Evolutionary conservation across 2,113 vertebrate genomes (phyloP).

Genomic region (Illadopsis cleaveri): DNA sequence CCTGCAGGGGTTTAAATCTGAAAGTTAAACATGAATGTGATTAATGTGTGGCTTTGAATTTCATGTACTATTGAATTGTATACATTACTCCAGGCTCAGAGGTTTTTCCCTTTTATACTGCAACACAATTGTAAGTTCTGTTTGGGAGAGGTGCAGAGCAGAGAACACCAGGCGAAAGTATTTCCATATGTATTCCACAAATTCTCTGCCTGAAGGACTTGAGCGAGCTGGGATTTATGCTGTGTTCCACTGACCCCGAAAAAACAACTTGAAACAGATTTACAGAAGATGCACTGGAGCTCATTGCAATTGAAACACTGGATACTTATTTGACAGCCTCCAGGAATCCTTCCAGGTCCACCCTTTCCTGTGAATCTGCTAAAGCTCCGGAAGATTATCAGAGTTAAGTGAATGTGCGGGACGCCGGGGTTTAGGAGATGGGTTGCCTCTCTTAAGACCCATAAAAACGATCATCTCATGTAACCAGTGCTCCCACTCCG

Average conservation of each 20-base stretch:
- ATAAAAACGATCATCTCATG: slow-evolving; percentile 17
- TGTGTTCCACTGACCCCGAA: slow-evolving; percentile 35
- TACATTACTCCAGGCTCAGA: slow-evolving; percentile 53
- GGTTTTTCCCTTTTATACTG: slow-evolving; percentile 50
- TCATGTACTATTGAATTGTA: slow-evolving; percentile 54
- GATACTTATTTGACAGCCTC: slow-evolving; percentile 30
- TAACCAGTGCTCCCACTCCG: background rate
- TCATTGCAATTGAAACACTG: slow-evolving; percentile 4
- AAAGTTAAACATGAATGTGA: slow-evolving; percentile 60
- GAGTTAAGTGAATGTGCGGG: background rate
- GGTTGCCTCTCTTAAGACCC: background rate
- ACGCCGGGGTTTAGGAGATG: background rate
- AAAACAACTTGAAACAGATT: slow-evolving; percentile 53
- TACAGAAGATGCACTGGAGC: slow-evolving; percentile 50
- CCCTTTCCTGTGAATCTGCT: slow-evolving; percentile 37
- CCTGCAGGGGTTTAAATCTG: slow-evolving; percentile 47
- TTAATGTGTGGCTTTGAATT: slow-evolving; percentile 67
- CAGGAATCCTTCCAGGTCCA: slow-evolving; percentile 47
- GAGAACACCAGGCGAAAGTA: slow-evolving; percentile 51
- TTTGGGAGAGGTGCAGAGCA: slow-evolving; percentile 35
- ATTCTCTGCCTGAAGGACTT: slow-evolving; percentile 53
- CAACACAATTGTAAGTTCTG: slow-evolving; percentile 48
- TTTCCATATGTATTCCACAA: slow-evolving; percentile 64
- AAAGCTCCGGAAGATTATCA: slow-evolving; percentile 52
- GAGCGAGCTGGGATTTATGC: slow-evolving; percentile 45